Percentiles rank a stretch among this genome's conserved stretches.
phyloP scores from a whole-genome alignment of 1,140 invertebrate species.

The Dendrolimus kikuchii region DNA sequence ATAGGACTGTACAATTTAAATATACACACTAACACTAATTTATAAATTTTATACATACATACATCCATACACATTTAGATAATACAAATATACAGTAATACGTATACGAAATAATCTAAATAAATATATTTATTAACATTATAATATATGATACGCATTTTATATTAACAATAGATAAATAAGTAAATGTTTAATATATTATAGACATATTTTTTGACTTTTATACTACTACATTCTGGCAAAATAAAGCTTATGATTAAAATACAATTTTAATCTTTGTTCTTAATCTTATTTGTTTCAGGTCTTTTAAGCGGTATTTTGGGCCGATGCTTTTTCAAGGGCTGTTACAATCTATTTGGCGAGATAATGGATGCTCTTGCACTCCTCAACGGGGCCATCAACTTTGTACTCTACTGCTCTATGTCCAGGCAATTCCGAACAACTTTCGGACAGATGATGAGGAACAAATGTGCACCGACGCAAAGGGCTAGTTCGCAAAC shows the following conservation, averaged over 20 bases:
- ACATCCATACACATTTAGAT: too few species aligned
- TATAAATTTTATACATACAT: too few species aligned
- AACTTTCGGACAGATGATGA: slow-evolving; percentile 77
- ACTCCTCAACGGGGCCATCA: slow-evolving; percentile 91
- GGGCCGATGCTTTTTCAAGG: slow-evolving; percentile 81
- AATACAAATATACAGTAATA: too few species aligned
- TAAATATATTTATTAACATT: too few species aligned
- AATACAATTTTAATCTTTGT: neutral
- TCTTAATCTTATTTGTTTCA: slow-evolving; percentile 17
- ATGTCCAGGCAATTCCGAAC: slow-evolving; percentile 94
- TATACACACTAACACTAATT: too few species aligned
- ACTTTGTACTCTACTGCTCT: slow-evolving; percentile 94
- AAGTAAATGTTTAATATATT: too few species aligned
- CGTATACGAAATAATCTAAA: too few species aligned
- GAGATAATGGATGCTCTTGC: slow-evolving; percentile 94
- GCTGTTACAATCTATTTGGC: slow-evolving; percentile 85
- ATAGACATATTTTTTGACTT: too few species aligned
- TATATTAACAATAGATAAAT: too few species aligned
- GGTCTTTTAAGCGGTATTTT: slow-evolving; percentile 81
- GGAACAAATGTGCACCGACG: slow-evolving; percentile 32
- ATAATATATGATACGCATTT: too few species aligned
- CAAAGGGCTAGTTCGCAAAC: slow-evolving; percentile 46
- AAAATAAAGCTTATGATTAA: neutral
- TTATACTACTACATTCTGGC: too few species aligned
- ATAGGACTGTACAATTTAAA: too few species aligned